Evolutionary conservation across 53 echinoderm and acorn worm species (phyloP), one percentile per base, ranked within the genome.

Genomic region (Apostichopus leukothele): DNA sequence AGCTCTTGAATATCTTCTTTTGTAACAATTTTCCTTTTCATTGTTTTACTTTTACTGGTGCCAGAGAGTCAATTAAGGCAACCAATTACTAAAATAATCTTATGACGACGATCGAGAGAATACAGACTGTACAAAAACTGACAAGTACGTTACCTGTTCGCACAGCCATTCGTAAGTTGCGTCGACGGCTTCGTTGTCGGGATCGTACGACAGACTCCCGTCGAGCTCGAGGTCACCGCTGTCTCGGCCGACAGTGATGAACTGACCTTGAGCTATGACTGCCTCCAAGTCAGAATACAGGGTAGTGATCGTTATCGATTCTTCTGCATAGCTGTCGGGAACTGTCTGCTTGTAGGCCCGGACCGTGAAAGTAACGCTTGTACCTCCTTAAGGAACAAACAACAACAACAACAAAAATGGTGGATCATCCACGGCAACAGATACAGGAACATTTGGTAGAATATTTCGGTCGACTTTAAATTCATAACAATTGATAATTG

Each of bases 111-210:
- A n/a, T n/a, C n/a, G 21, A 75, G 21, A 19, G 21, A 25, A 39
- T 16, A 75, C 14, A 16, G 75, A 75, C 27, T 4, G 10, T 75
- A 10, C 75, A 75, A 22, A 75, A 16, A 22, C 2, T 39, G 1
- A 3, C 39, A 39, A 39, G 39, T 8, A 12, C 60, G 60, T n/a
- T 91, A 96, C 96, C 96, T 90, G 89, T n/a, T 79, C 75, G 66
- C 96, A 96, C 21, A 53, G 91, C 96, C 96, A 96, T 3, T 92
- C 81, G 60, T 94, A 96, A 4, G 88, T 86, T 91, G 92, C 90
- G 18, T 86, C 91, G 18, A 83, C 81, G 21, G 91, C 89, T 52
- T 91, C 90, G 61, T 89, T 75, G 52, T 96, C 94, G 3, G 91
- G 96, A 76, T 96, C 96, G 8, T 50, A 88, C 8, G 96, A 94